Evolutionary conservation across 1,140 invertebrate genomes (phyloP).

Genomic region (Sycobia sp.): DNA sequence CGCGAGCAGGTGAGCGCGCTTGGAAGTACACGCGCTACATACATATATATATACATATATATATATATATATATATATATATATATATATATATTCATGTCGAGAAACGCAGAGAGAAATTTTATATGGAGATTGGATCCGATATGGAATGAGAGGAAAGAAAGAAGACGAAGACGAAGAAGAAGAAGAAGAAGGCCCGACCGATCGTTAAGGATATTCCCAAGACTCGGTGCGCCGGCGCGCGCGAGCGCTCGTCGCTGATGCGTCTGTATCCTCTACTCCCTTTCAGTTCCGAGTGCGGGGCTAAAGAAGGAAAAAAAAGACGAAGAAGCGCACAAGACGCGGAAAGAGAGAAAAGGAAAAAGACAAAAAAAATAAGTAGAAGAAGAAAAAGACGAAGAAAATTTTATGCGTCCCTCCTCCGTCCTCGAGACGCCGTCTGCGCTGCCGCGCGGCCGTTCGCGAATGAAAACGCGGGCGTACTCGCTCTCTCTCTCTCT

Average conservation of each 20-base stretch:
- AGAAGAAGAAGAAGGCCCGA: too few relatives aligned
- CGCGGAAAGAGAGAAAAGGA: neutral
- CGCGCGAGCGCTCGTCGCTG: too few relatives aligned
- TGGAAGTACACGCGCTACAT: too few relatives aligned
- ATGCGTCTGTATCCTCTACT: conserved; percentile 5
- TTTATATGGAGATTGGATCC: conserved; percentile 34
- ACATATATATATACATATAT: too few relatives aligned
- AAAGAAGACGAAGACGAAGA: too few relatives aligned
- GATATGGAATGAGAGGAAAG: conserved; percentile 26
- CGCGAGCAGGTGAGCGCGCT: neutral
- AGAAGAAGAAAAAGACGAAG: neutral
- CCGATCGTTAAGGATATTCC: conserved; percentile 29
- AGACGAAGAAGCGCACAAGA: neutral
- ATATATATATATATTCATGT: too few relatives aligned
- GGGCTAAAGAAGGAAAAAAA: neutral
- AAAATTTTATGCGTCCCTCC: conserved; percentile 10
- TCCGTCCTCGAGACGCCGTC: too few relatives aligned
- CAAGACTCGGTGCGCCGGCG: conserved; percentile 25
- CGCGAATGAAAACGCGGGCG: conserved; percentile 23
- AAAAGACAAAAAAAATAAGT: neutral
- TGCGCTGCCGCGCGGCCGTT: too few relatives aligned
- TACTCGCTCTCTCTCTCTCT: too few relatives aligned
- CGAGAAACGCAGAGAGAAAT: too few relatives aligned
- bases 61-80: too few relatives aligned
- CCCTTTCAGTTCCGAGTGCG: neutral